Base-by-base conservation (phyloP, 2,113 vertebrate species). In the Globicephala melas region DNA sequence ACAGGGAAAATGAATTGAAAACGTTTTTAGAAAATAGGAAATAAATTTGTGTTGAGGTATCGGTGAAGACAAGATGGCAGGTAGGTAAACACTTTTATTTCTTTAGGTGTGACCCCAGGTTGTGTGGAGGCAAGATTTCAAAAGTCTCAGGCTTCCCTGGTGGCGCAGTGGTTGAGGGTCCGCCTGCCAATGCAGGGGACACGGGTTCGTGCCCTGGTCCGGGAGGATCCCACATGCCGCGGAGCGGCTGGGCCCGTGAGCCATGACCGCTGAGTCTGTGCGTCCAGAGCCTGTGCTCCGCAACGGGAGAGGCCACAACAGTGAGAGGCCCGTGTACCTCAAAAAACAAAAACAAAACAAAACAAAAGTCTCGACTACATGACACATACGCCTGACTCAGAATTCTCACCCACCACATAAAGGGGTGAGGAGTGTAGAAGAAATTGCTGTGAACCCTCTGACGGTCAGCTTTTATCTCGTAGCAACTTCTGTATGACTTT, bases 11-110 rank as follows among this genome's bases (percentile, higher is more conserved):
- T 6, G 31, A 71, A 94, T n/a, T 89, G 63, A 80, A 97, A 97
- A 97, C 77, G 55, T 96, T 89, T 94, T 82, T 77, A 89, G 96
- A 91, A 93, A 97, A 96, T 86, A 87, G 2, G 87, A 89, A 97
- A 81, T 60, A 50, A 47, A 96, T 81, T 94, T 95, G 97, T 95
- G 86, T 94, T 65, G 62, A 80, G 70, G 92, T 96, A 87, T 93
- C 38, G 86, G 92, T 84, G 94, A 97, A 73, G 97, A 71, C 36
- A 33, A 95, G 97, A 94, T 76, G 88, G 88, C 77, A 65, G 94
- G 97, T 92, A 76, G 70, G 95, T 82, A 93, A 97, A 97, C 28
- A 14, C 15, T 77, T 85, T 62, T 80, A 84, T 97, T 97, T 94
- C 92, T 88, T 91, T 94, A 79, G 82, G 94, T 9, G 1, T 97